Evolutionary conservation across 2,888 invertebrate species (phyloP), one percentile per base, ranked within the genome.

Genomic region (Monochamus alternatus): DNA sequence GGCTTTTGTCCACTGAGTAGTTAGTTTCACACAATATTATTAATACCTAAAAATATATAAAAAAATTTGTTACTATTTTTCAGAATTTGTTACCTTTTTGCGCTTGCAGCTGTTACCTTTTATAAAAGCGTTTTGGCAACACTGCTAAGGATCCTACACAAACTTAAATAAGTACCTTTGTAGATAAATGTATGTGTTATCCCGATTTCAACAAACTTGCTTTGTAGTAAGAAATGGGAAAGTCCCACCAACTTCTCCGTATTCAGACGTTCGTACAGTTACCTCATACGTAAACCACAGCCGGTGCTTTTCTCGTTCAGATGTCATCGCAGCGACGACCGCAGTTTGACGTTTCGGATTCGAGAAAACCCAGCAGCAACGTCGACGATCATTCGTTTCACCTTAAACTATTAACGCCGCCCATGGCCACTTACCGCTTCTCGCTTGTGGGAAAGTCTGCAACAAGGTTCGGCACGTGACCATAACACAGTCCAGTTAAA

Each of bases 401-500:
- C 43, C 43, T 58, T 59, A 59, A 44, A 30, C 30, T 43, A 68
- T 68, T 68, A 44, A 7, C 60, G 60, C 44, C 7, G 14, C 71
- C 63, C 71, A 63, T 30, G 65, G 73, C 47, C 71, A 52, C 59
- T 52, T 71, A 43, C 64, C 52, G 58, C 55, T 62, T 69, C 64
- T 69, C 58, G 55, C 38, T 72, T 31, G 9, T 44, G 73, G 73
- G 78, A 76, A 79, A 77, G 79, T 75, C 38, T 65, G 51, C 44
- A 76, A 75, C 85, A 85, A 85, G 86, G 86, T 78, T 82, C 70
- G 75, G 55, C 84, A 84, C 85, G 85, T 86, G 84, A 85, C 83
- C 80, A 32, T 58, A 67, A 70, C 55, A 64, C 65, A 47, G 64
- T 74, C 74, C 62, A 73, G 74, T 79, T 79, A 77, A 79, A 79